Evolutionary conservation across 2,888 invertebrate genomes (phyloP).

Genomic region (Erynnis tages): DNA sequence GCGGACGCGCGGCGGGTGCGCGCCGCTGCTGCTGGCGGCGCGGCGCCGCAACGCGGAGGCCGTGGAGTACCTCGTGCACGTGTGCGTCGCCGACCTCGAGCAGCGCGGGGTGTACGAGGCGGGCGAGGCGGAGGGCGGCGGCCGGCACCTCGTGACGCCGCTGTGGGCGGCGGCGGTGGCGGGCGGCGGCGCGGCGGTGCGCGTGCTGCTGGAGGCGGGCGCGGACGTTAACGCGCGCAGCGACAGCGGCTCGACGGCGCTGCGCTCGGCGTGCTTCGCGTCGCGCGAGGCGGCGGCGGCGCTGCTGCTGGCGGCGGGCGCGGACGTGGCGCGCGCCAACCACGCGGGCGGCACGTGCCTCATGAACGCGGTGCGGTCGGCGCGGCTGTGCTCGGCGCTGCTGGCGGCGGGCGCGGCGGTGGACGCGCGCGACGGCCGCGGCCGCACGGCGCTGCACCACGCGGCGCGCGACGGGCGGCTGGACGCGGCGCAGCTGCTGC

Average conservation of each 20-base stretch:
- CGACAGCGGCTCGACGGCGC: conserved; percentile 94
- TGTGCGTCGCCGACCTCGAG: conserved; percentile 92
- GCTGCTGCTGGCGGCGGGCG: conserved; percentile 88
- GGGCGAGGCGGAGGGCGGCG: conserved; percentile 85
- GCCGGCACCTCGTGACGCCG: conserved; percentile 90
- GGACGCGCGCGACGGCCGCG: conserved; percentile 93
- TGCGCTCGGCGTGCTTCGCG: conserved; percentile 96
- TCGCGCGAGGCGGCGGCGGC: conserved; percentile 88
- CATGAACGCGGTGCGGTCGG: conserved; percentile 95
- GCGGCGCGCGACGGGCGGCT: conserved; percentile 92
- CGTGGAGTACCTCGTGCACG: conserved; percentile 91
- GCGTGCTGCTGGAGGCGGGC: conserved; percentile 88
- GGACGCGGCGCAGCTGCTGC: conserved; percentile 90
- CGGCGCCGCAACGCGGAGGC: conserved; percentile 91
- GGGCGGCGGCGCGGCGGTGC: conserved; percentile 87
- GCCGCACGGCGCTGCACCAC: conserved; percentile 95
- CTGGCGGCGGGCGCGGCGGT: conserved; percentile 80
- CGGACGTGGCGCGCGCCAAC: conserved; percentile 92
- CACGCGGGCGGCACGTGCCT: conserved; percentile 96
- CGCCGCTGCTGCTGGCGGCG: conserved; percentile 90
- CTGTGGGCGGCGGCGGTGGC: conserved; percentile 96
- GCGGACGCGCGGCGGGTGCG: conserved; percentile 87
- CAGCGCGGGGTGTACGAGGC: conserved; percentile 91
- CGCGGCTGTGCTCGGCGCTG: conserved; percentile 88
- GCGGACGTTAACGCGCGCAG: conserved; percentile 93